These are phyloP conservation scores for Myotis davidii DNA, from an alignment of 2,113 vertebrate species.

Conservation along the genomic window DNA sequence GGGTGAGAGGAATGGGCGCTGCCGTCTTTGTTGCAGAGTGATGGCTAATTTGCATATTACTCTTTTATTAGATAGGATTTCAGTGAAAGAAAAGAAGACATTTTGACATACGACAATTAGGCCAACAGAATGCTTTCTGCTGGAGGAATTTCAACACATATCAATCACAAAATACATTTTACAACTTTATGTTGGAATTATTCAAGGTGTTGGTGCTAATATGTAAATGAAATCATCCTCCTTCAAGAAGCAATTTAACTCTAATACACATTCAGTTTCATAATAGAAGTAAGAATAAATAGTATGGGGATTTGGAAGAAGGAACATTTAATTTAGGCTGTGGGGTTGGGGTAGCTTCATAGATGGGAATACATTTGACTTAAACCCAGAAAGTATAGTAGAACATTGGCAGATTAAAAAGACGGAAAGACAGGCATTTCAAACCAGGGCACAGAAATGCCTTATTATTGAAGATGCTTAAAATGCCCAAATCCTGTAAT, in stretches of 20 bases:
- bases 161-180: not conserved
- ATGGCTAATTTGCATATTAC: too few relatives aligned
- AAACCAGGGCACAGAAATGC: not conserved
- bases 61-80: too few relatives aligned
- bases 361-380: not conserved
- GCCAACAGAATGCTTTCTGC: not conserved
- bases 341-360: not conserved
- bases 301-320: not conserved
- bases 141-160: not conserved
- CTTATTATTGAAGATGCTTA: not conserved
- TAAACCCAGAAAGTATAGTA: not conserved
- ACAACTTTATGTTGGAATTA: not conserved
- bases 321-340: not conserved
- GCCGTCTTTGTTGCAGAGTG: too few relatives aligned
- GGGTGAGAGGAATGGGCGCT: too few relatives aligned
- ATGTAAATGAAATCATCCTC: not conserved
- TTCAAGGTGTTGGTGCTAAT: not conserved
- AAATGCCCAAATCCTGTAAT: not conserved
- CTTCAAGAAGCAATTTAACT: not conserved
- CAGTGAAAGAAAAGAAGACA: too few relatives aligned
- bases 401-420: not conserved
- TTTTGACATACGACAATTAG: not conserved
- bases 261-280: not conserved
- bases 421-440: not conserved
- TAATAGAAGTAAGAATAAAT: not conserved